Evolutionary conservation across 2,113 vertebrate genomes (phyloP), one percentile per base, ranked within the genome.

Genomic region (Pipa parva): DNA sequence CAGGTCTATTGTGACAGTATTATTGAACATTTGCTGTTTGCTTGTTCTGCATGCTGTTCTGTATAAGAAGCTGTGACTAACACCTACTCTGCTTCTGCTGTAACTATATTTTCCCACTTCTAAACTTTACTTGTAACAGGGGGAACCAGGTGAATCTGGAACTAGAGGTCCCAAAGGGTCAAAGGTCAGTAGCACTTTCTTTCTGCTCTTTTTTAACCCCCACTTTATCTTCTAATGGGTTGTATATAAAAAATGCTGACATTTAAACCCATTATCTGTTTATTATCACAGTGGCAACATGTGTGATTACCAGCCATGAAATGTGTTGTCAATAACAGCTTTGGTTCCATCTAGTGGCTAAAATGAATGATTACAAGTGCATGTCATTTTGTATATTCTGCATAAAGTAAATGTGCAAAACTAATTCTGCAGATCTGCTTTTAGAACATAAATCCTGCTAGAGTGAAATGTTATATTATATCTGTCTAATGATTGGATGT

Each of bases 81-180:
- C 50, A 60, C 29, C 63, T 74, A 63, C 72, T 26, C 28, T 66
- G 25, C 69, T 83, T 72, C 66, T 77, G 77, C 58, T 73, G 68
- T 81, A 24, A 72, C 55, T 15, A 70, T 60, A 13, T 77, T 73
- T 78, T 61, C 82, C 18, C 73, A 73, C 33, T 60, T 74, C 56
- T 77, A 64, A 13, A 77, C 9, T 60, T 59, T 77, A 81, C 39
- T 59, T 70, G 46, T 25, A 65, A 66, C 82, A 99, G 97, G 97
- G 97, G 24, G 93, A 88, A 62, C 88, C 90, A 83, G 97, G 95
- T 74, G 95, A 99, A 81, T 59, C 90, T 72, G 97, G 97, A 62
- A 69, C 81, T 80, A 93, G 93, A 79, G 97, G 97, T 69, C 75
- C 72, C 2, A 97, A 95, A 79, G 97, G 97, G 84, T 92, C 92